phyloP scores from a whole-genome alignment of 2,113 vertebrate species.

The Phalacrocorax aristotelis region DNA sequence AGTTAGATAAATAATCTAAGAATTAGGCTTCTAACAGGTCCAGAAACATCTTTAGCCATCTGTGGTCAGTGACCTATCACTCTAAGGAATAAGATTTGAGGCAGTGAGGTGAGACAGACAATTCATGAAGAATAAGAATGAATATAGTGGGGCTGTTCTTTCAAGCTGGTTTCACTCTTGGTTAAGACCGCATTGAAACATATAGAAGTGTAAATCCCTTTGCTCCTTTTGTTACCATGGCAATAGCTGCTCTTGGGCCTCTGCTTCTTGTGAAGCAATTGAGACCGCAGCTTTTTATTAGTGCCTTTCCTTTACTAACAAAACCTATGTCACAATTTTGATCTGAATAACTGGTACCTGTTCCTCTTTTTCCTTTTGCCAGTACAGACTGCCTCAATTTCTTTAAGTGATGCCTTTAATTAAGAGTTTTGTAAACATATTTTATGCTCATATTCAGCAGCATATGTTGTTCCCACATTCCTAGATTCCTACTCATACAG shows the following conservation, averaged over 20 bases:
- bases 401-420: background rate
- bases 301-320: background rate
- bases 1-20: background rate
- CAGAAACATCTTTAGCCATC: background rate
- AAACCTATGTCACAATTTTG: background rate
- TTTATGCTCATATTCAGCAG: background rate
- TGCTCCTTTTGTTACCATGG: conserved; percentile 7
- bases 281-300: background rate
- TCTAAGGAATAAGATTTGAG: background rate
- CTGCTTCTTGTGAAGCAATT: background rate
- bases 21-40: background rate
- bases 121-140: background rate
- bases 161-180: background rate
- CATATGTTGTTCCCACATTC: background rate
- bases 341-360: background rate
- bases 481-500: background rate
- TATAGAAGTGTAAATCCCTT: background rate
- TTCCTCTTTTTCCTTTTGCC: background rate
- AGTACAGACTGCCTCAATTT: background rate
- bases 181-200: background rate
- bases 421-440: background rate
- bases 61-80: background rate
- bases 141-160: background rate
- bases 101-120: background rate
- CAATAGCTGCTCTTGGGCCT: background rate